These are phyloP conservation scores for Pontoporia blainvillei DNA, from an alignment of 2,113 vertebrate genomes.

Conservation along the genomic window DNA sequence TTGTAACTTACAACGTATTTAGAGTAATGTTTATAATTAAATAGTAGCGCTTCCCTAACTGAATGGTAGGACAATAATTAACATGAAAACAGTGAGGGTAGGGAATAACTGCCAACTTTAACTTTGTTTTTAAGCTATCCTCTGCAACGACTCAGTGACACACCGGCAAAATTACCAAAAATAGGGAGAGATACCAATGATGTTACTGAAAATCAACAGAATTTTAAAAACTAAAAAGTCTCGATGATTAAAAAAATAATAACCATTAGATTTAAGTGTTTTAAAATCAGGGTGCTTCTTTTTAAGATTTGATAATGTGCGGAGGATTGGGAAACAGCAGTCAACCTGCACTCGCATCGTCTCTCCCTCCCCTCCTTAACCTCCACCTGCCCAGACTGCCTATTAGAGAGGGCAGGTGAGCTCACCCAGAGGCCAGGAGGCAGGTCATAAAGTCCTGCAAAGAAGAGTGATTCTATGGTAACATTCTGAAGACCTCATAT, in stretches of 20 bases:
- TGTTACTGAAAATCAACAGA: not conserved
- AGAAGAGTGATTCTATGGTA: not conserved
- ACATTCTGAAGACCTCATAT: not conserved
- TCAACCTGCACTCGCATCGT: accelerated
- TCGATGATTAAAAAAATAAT: not conserved
- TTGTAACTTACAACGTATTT: not conserved
- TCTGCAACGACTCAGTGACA: not conserved
- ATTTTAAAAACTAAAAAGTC: not conserved
- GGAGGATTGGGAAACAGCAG: not conserved
- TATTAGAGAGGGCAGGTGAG: not conserved
- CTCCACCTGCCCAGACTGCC: not conserved
- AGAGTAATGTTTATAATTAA: not conserved
- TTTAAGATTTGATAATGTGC: not conserved
- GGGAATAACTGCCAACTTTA: too few species aligned
- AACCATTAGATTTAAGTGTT: not conserved
- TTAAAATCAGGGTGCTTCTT: not conserved
- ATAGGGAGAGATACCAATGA: not conserved
- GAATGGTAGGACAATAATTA: not conserved
- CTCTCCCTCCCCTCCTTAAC: not conserved
- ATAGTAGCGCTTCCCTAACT: not conserved
- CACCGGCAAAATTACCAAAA: not conserved
- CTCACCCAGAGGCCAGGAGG: not conserved
- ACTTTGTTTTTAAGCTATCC: not conserved
- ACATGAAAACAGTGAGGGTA: not conserved
- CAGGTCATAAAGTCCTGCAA: not conserved